Evolutionary conservation across 2,113 vertebrate species (phyloP).

Genomic region (Columbina picui): DNA sequence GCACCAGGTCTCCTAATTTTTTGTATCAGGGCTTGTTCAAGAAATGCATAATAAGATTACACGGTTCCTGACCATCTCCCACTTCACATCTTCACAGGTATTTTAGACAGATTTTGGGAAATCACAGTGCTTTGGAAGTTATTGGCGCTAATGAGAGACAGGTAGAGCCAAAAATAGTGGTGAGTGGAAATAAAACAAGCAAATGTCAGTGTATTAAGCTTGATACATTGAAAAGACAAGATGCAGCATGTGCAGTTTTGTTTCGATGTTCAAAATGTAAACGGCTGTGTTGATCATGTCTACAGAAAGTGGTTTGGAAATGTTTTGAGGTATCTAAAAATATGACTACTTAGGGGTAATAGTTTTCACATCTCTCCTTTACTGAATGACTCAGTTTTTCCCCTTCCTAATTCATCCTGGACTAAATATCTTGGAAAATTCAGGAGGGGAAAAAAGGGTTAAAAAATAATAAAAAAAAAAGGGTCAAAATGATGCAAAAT

Average conservation of each 20-base stretch:
- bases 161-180: neutral
- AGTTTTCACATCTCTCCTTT: neutral
- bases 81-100: neutral
- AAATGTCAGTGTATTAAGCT: neutral
- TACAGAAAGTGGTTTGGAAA: rapidly evolving
- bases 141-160: neutral
- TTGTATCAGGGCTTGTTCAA: neutral
- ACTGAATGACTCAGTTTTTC: neutral
- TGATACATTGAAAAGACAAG: neutral
- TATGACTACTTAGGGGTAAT: rapidly evolving
- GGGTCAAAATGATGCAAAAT: neutral
- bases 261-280: neutral
- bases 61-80: neutral
- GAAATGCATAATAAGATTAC: neutral
- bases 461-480: neutral
- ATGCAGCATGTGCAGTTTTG: neutral
- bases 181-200: neutral
- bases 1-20: neutral
- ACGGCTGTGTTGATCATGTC: rapidly evolving
- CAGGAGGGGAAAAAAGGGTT: neutral
- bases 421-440: neutral
- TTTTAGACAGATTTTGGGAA: neutral
- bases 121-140: neutral
- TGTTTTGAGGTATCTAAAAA: neutral
- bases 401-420: neutral